Conservation (phyloP, 2,888 invertebrate species). For the Stenodema calcarata region DNA sequence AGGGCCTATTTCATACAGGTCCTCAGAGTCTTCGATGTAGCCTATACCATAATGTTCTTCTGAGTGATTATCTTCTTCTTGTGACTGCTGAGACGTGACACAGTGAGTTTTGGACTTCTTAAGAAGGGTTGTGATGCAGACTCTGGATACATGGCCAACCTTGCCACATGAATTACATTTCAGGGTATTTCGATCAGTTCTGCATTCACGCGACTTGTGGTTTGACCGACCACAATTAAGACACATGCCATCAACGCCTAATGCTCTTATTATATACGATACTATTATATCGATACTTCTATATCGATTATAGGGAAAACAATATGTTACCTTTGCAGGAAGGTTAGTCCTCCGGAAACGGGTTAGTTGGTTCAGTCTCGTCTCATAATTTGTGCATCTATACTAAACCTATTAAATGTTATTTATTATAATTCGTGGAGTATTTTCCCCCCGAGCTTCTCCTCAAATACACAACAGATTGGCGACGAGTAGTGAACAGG, state of each 20-base stretch:
- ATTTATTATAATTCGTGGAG: too few species aligned
- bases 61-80: background rate
- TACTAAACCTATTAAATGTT: too few species aligned
- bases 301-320: background rate
- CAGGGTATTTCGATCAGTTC: background rate
- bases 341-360: too few species aligned
- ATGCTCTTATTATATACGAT: constrained; percentile 14
- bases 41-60: constrained; percentile 17
- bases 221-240: constrained; percentile 42
- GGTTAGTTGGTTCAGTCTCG: too few species aligned
- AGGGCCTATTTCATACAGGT: constrained; percentile 22
- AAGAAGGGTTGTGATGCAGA: constrained; percentile 34
- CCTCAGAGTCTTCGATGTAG: background rate
- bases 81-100: constrained; percentile 1
- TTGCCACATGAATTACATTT: constrained; percentile 35
- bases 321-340: background rate
- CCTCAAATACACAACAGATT: constrained; percentile 9
- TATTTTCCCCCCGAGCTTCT: too few species aligned
- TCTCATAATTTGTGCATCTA: too few species aligned
- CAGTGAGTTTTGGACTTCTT: constrained; percentile 25
- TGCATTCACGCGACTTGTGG: constrained; percentile 40
- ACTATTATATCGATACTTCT: background rate
- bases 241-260: constrained; percentile 27
- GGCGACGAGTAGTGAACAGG: background rate
- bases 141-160: constrained; percentile 38